Percentiles rank a stretch among this genome's conserved stretches.
phyloP scores from a whole-genome alignment of 1,140 invertebrate genomes.

The Eumeta japonica region DNA sequence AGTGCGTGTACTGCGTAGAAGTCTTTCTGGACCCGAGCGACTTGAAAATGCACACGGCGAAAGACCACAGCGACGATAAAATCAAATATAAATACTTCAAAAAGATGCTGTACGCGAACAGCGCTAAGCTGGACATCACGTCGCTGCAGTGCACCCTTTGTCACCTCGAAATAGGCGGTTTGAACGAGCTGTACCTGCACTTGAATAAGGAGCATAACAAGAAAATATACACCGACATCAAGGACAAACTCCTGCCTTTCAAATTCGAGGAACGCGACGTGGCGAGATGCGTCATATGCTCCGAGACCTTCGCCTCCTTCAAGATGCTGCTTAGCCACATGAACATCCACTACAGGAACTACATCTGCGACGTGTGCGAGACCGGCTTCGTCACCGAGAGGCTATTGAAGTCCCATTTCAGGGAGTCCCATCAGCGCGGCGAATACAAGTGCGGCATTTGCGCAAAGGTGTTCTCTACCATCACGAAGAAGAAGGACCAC shows the following conservation, averaged over 20 bases:
- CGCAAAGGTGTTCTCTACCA: conserved; percentile 3
- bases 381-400: conserved; percentile 63
- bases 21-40: conserved; percentile 30
- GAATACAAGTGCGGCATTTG: conserved; percentile 15
- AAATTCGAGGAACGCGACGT: conserved; percentile 29
- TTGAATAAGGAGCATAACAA: conserved; percentile 25
- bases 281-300: conserved; percentile 32
- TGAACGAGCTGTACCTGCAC: conserved; percentile 28
- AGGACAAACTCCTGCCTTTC: conserved; percentile 40
- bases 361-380: conserved; percentile 76
- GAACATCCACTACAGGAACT: conserved; percentile 55
- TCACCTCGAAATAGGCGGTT: conserved; percentile 9
- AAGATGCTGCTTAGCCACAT: conserved; percentile 47
- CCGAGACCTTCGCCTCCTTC: conserved; percentile 37
- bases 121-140: conserved; percentile 33
- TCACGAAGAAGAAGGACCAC: conserved; percentile 4
- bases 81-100: not conserved
- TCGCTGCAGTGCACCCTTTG: conserved; percentile 26
- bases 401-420: conserved; percentile 47
- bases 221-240: conserved; percentile 31
- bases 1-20: conserved; percentile 45
- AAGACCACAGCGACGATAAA: conserved; percentile 26
- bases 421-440: conserved; percentile 53
- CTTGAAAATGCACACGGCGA: conserved; percentile 32
- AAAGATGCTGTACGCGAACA: too few species aligned